Conservation (phyloP, 2,888 invertebrate species). For the Eremobia ochroleuca region DNA sequence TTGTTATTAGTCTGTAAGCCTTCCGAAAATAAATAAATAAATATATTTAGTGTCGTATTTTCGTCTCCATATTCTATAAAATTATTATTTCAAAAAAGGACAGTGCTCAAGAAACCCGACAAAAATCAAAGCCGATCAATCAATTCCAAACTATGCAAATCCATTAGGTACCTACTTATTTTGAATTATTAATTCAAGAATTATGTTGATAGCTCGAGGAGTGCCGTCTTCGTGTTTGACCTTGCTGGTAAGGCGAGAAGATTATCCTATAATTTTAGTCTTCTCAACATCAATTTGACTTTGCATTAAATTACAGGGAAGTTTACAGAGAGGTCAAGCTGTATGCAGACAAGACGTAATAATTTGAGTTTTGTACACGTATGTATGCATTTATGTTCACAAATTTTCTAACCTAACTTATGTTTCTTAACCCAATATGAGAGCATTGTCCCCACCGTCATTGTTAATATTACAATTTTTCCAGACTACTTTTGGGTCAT, state of each 20-base stretch:
- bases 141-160: background rate
- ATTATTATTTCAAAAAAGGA: background rate
- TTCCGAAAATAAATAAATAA: no score
- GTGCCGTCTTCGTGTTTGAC: background rate
- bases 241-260: background rate
- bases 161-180: background rate
- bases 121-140: background rate
- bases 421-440: background rate
- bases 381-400: background rate
- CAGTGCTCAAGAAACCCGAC: background rate
- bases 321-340: background rate
- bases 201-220: background rate
- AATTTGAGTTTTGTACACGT: background rate
- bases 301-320: constrained; percentile 12
- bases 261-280: background rate
- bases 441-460: background rate
- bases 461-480: constrained; percentile 10
- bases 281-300: background rate
- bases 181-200: background rate
- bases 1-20: no score
- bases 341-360: background rate
- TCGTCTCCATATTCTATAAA: no score
- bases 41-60: no score
- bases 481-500: background rate
- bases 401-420: constrained; percentile 2